Evolutionary conservation across 2,113 vertebrate species (phyloP), one percentile per base, ranked within the genome.

Genomic region (Gadus macrocephalus): DNA sequence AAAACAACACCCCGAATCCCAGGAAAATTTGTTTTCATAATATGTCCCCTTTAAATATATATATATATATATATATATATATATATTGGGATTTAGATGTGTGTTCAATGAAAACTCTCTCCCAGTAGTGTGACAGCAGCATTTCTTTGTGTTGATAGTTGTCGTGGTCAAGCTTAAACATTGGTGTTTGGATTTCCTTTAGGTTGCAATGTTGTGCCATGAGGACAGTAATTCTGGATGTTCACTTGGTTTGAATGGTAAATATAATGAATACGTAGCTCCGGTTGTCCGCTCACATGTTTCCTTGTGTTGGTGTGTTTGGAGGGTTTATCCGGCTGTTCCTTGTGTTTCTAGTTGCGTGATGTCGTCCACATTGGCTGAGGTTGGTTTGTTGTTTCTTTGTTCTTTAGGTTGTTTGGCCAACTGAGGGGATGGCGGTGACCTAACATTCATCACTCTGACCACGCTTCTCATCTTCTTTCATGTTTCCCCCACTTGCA

Each of bases 351-450:
- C 77, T 80, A 73, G 71, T 73, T 78, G 61, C 27, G 66, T 90
- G 78, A 87, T 83, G 76, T 87, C 82, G 86, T 82, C 64, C 64
- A 55, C n/a, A 74, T 82, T 89, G 81, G 75, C 59, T 82, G 15
- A 83, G 15, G 6, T 35, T 35, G 31, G 31, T 35, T 35, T 35
- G 31, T n/a, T 58, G 5, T 14, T n/a, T n/a, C 5, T 6, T n/a
- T 58, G 5, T 58, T n/a, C n/a, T 58, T 58, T 58, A 84, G 78
- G 62, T 68, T 0, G 20, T 58, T 76, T 49, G 66, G 56, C 1
- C 8, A 66, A 55, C 64, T 76, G 77, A 74, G 55, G 74, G 20
- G 69, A 66, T 62, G 65, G 67, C 59, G 35, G 68, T 20, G 6
- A 73, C 74, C 64, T 70, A 62, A 78, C 64, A 66, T 28, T 72